Conservation (phyloP, 1,140 invertebrate species). For the Carposina sasakii region DNA sequence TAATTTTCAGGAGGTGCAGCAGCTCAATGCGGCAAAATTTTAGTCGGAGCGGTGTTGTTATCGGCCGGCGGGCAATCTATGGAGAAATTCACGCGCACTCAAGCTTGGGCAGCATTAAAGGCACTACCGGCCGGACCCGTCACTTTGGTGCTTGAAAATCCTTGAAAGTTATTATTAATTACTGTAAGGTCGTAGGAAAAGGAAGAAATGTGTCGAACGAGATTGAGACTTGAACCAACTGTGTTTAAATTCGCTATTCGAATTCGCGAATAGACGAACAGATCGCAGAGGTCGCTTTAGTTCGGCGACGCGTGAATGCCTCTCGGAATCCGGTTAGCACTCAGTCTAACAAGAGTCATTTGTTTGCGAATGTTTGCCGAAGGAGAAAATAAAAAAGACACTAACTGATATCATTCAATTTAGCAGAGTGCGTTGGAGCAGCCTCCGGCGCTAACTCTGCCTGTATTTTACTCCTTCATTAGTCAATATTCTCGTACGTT, state of each 20-base stretch:
- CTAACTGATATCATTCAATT: constrained; percentile 29
- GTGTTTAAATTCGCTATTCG: constrained; percentile 12
- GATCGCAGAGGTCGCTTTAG: constrained; percentile 14
- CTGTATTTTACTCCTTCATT: constrained; percentile 31
- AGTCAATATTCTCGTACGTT: constrained; percentile 29
- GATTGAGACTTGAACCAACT: constrained; percentile 7
- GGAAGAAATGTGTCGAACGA: too few relatives aligned
- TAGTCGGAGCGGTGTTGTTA: constrained; percentile 89
- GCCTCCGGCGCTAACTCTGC: constrained; percentile 10
- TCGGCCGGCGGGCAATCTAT: constrained; percentile 87
- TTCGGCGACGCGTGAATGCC: constrained; percentile 20
- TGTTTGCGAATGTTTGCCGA: constrained; percentile 22
- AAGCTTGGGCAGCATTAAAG: constrained; percentile 95
- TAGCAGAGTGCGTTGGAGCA: constrained; percentile 17
- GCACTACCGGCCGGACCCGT: constrained; percentile 87
- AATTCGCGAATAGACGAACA: constrained; percentile 11
- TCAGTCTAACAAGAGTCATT: constrained; percentile 26
- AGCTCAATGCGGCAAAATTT: constrained; percentile 87
- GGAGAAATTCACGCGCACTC: constrained; percentile 88
- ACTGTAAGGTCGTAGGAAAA: too few relatives aligned
- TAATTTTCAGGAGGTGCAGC: constrained; percentile 89
- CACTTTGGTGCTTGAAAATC: constrained; percentile 61
- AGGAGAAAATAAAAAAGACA: constrained; percentile 22
- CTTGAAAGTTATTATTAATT: too few relatives aligned
- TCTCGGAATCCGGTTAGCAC: constrained; percentile 23